A percentile compares a stretch with the other conserved stretches of the same genome.
phyloP scores from a whole-genome alignment of 2,888 invertebrate genomes.

The Torymus tubicola region DNA sequence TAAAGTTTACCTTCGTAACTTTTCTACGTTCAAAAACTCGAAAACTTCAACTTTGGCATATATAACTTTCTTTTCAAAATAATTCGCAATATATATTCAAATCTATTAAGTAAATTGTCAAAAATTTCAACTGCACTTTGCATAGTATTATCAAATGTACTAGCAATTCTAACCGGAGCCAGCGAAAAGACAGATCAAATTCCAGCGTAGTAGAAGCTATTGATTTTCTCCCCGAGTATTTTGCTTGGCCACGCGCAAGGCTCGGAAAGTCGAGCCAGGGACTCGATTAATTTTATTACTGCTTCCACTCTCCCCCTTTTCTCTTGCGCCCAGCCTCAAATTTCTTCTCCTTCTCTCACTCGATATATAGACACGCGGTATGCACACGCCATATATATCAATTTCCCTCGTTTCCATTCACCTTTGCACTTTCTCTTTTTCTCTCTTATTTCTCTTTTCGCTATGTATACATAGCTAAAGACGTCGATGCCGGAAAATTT shows the following conservation, averaged over 20 bases:
- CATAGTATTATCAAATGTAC: too few relatives aligned
- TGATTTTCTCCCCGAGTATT: conserved; percentile 53
- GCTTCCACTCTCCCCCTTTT: conserved; percentile 32
- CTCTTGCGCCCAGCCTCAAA: conserved; percentile 37
- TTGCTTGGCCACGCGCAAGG: conserved; percentile 53
- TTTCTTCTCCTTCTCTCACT: conserved; percentile 27
- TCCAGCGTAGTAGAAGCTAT: conserved; percentile 23
- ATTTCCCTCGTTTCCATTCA: not conserved
- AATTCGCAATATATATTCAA: too few relatives aligned
- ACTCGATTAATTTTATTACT: conserved; percentile 64
- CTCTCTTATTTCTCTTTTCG: not conserved
- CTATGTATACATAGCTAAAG: not conserved
- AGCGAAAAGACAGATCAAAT: conserved; percentile 46
- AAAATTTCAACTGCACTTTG: too few relatives aligned
- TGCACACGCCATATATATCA: not conserved
- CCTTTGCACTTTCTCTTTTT: too few relatives aligned
- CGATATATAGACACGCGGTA: not conserved
- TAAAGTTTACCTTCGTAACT: not conserved
- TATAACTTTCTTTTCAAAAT: too few relatives aligned
- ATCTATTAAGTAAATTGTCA: too few relatives aligned
- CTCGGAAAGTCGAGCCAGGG: conserved; percentile 46
- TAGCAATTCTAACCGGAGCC: not conserved
- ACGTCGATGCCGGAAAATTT: conserved; percentile 9
- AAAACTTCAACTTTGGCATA: too few relatives aligned
- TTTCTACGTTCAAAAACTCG: too few relatives aligned